Evolutionary conservation across 2,797 vertebrate species (phyloP).

Genomic region (Acanthornis magna): DNA sequence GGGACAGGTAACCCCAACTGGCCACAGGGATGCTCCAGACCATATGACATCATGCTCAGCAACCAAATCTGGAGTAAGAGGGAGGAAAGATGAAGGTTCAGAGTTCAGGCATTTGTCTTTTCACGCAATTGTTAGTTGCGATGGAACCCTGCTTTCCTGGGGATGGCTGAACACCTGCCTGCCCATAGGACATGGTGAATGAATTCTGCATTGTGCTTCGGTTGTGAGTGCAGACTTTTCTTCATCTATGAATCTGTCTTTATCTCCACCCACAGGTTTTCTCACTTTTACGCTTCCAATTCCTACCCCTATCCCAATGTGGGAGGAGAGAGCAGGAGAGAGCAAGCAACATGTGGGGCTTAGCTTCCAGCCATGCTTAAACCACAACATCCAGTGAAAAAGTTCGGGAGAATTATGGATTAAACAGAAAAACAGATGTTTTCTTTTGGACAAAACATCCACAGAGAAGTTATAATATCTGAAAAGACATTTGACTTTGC

Average conservation of each 20-base stretch:
- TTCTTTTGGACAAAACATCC: not conserved
- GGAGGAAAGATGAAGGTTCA: not conserved
- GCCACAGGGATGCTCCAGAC: not conserved
- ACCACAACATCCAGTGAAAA: not conserved
- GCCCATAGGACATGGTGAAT: not conserved
- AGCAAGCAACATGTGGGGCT: not conserved
- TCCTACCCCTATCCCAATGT: not conserved
- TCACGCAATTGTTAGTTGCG: accelerated
- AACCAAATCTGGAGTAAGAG: not conserved
- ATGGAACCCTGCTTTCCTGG: not conserved
- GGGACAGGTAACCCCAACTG: not conserved
- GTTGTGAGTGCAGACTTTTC: not conserved
- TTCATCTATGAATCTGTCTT: not conserved
- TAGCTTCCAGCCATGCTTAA: not conserved
- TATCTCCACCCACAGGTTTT: not conserved
- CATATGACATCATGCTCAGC: accelerated
- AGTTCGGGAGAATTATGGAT: not conserved
- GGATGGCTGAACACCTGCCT: not conserved
- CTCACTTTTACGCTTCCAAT: not conserved
- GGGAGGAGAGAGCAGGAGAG: not conserved
- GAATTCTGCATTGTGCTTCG: not conserved
- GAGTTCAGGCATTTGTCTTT: not conserved
- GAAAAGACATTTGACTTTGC: constrained; percentile 25
- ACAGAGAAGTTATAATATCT: not conserved
- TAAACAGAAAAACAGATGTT: not conserved